Percentiles rank a stretch among this genome's conserved stretches.
These are phyloP conservation scores for Tetraodon nigroviridis DNA, from an alignment of 2,113 vertebrate genomes.

Conservation along the genomic window DNA sequence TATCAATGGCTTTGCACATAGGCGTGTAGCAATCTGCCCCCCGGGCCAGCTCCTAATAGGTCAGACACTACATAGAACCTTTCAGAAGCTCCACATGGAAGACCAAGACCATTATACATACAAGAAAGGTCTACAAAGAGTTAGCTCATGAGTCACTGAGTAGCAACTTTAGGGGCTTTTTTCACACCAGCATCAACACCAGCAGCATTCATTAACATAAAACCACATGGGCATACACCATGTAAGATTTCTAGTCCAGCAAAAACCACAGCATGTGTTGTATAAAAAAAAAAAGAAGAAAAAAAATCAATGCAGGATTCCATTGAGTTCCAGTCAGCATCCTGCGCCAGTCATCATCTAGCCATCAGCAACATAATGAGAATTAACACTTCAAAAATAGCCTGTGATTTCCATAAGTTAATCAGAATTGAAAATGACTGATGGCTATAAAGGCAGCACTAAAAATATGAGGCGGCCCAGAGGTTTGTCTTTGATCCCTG, in stretches of 20 bases:
- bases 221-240: not conserved
- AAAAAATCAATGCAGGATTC: conserved; percentile 8
- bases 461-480: conserved; percentile 63
- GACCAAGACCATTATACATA: conserved; percentile 8
- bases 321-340: conserved; percentile 29
- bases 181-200: not conserved
- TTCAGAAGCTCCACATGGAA: conserved; percentile 32
- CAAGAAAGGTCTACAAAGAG: conserved; percentile 1
- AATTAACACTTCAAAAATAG: conserved; percentile 64
- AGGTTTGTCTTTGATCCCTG: conserved; percentile 64
- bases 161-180: conserved; percentile 11
- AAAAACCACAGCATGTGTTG: conserved; percentile 1
- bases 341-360: conserved; percentile 45
- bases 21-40: conserved; percentile 24
- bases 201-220: conserved; percentile 10
- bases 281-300: not conserved
- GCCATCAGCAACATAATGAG: conserved; percentile 41
- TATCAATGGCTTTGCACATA: conserved; percentile 31
- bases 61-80: conserved; percentile 35
- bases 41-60: conserved; percentile 35
- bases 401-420: conserved; percentile 57
- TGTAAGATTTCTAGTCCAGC: not conserved
- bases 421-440: conserved; percentile 64
- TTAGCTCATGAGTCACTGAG: conserved; percentile 24
- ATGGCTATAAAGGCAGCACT: conserved; percentile 60